Evolutionary conservation across 2,888 invertebrate genomes (phyloP), one percentile per base, ranked within the genome.

Genomic region (Polietes domitor): DNA sequence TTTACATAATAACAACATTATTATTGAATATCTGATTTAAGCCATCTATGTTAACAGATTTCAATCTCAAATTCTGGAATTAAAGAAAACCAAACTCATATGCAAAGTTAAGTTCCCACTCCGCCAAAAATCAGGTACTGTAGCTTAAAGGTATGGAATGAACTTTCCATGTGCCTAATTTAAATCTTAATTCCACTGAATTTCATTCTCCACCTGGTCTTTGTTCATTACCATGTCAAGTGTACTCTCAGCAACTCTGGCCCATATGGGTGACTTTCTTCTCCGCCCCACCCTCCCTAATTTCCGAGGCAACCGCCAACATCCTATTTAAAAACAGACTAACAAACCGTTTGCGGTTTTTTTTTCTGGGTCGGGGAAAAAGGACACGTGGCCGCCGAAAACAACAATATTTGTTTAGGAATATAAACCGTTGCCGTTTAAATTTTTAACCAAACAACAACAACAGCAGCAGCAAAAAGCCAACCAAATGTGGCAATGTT

Each of bases 381-480:
- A 41, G 68, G 68, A 68, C 68, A 68, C n/a, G 61, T 61, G 61
- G 61, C 15, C 19, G n/a, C 32, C 26, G 26, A 15, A n/a, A 68
- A n/a, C n/a, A 43, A 68, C 41, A 68, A 68, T 68, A 68, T 68
- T 68, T 68, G 21, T 43, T 68, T 68, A 43, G 68, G 43, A 21
- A 12, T n/a, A 61, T 15, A 61, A 61, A 61, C 21, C 24, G 28
- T 17, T n/a, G n/a, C 3, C 50, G n/a, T 21, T 2, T 26, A 26
- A 24, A 58, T 24, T 21, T 55, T 1, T 32, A 4, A 24, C 28
- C 24, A 24, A 19, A 2, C 24, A 68, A 68, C 41, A 68, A 41
- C 37, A 41, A 19, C 24, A 19, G 9, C 24, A 68, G 43, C 41
- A 68, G 24, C 37, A 41, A 19, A 19, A 37, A 43, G 68, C 21